Percentiles rank a stretch among this genome's conserved stretches.
phyloP scores from a whole-genome alignment of 2,113 vertebrate species.

The Antigone vipio region DNA sequence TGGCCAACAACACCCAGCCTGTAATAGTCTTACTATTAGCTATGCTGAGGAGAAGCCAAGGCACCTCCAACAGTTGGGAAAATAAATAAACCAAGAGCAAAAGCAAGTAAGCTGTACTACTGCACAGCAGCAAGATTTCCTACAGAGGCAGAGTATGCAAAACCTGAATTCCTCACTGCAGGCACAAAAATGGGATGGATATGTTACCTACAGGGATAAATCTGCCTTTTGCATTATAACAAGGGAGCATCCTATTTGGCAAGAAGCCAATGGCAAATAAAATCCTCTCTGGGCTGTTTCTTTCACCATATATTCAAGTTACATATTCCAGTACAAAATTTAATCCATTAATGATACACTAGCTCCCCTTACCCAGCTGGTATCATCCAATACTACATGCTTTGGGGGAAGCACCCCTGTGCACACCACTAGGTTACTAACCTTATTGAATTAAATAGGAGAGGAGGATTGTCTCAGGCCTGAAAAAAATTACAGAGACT shows the following conservation, averaged over 20 bases:
- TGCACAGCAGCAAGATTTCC: background rate
- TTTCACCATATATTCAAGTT: background rate
- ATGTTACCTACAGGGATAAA: background rate
- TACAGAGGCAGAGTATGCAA: background rate
- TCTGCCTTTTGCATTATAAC: background rate
- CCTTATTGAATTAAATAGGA: background rate
- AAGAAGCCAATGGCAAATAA: background rate
- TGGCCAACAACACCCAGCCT: background rate
- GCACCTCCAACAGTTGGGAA: background rate
- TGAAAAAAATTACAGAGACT: background rate
- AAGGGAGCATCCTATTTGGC: background rate
- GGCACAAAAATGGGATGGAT: background rate
- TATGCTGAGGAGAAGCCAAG: background rate
- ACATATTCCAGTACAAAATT: background rate
- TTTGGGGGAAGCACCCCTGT: background rate
- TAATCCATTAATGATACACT: background rate
- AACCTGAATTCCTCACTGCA: background rate
- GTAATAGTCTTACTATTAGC: background rate
- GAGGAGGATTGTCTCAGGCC: background rate
- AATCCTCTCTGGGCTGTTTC: background rate
- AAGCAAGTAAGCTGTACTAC: background rate
- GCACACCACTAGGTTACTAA: background rate
- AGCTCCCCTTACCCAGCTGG: background rate
- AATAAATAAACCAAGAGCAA: background rate
- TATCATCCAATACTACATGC: background rate